A percentile compares a stretch with the other conserved stretches of the same genome.
Conservation (phyloP, 2,797 vertebrate species). For the Cyprinella venusta region DNA sequence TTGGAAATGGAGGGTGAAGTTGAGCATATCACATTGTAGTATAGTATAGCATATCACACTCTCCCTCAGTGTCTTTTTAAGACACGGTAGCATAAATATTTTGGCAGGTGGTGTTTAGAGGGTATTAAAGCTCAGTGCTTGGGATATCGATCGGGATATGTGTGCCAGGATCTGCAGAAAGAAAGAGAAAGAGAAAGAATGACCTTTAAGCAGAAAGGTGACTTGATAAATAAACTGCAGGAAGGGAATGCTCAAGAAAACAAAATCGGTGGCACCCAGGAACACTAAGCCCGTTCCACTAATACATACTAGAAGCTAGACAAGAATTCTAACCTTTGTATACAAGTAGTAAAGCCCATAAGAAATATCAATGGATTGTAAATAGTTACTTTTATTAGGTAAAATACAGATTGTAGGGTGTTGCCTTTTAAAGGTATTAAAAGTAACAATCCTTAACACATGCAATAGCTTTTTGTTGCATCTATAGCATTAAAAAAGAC, state of each 20-base stretch:
- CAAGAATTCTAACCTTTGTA: not conserved
- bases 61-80: slow-evolving; percentile 56
- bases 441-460: not conserved
- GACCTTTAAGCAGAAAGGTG: slow-evolving; percentile 71
- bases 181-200: slow-evolving; percentile 49
- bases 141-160: slow-evolving; percentile 68
- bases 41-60: not conserved
- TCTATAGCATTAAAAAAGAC: too few species aligned
- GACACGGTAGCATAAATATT: slow-evolving; percentile 70
- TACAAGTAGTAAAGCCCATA: too few species aligned
- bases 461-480: not conserved
- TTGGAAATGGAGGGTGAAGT: not conserved
- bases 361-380: not conserved
- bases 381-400: not conserved
- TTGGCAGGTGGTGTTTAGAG: slow-evolving; percentile 71
- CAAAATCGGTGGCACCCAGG: slow-evolving; percentile 51
- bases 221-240: slow-evolving; percentile 64
- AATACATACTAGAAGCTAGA: not conserved
- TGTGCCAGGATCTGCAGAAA: slow-evolving; percentile 63
- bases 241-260: slow-evolving; percentile 61
- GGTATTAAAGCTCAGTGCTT: slow-evolving; percentile 70
- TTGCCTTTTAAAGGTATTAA: not conserved
- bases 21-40: not conserved
- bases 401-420: not conserved
- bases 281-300: not conserved